Evolutionary conservation across 2,797 vertebrate species (phyloP), one percentile per base, ranked within the genome.

Genomic region (Picus viridis): DNA sequence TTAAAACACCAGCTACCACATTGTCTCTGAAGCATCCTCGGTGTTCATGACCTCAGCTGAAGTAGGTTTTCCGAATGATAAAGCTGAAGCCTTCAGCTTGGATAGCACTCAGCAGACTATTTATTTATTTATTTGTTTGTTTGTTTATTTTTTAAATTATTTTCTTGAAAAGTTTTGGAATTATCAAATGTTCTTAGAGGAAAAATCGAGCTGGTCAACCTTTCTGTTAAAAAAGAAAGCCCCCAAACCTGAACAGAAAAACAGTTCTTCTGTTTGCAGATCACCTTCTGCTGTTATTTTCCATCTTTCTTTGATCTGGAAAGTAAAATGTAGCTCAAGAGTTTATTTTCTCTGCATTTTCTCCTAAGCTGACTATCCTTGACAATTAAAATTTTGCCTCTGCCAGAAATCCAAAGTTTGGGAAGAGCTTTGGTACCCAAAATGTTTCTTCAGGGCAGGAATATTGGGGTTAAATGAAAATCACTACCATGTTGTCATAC

Each of bases 241-340:
- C 19, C 22, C 3, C 1, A 2, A 43, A 24, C 23, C 49, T 57
- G 5, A 70, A 67, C 2, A 26, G 6, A 26, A 62, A 79, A 71
- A 69, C 2, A 51, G 49, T 7, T 14, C 49, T 51, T 24, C 49
- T 51, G 22, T 24, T 51, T 51, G 49, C 24, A 51, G 23, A 24
- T 12, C 12, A 13, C 29, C 14, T 49, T 64, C 26, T 86, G 45
- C 6, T 29, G 3, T 10, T 41, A 14, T 32, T 59, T 53, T 45
- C 22, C 5, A 8, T 43, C 63, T 36, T 57, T 58, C 5, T 26
- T 63, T 72, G 8, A 16, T 72, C 72, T 68, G 10, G 51, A 75
- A 39, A 7, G 4, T n/a, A 16, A 51, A 1, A 26, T 12, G 4
- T 5, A 57, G 3, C 2, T 71, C 15, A 65, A 41, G 3, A n/a